Conservation (phyloP, 2,113 vertebrate species). For the Anas platyrhynchos region DNA sequence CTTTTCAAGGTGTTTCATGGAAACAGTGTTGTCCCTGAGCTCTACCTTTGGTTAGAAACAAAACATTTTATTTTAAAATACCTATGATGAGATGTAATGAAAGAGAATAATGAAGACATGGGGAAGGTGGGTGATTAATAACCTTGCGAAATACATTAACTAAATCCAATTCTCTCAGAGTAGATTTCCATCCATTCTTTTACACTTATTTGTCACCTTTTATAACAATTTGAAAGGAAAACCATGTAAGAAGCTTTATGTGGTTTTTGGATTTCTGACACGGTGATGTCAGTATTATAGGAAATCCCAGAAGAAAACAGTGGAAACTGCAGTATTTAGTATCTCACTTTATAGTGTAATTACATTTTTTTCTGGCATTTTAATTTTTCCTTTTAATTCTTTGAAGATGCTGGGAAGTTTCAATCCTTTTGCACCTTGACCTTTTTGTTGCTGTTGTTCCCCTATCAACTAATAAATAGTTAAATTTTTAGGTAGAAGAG, state of each 20-base stretch:
- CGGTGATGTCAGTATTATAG: constrained; percentile 40
- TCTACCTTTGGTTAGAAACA: background rate
- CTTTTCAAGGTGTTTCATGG: background rate
- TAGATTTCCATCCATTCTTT: background rate
- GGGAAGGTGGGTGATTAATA: constrained; percentile 33
- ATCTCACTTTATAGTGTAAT: background rate
- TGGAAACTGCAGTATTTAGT: constrained; percentile 33
- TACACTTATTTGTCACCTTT: constrained; percentile 7
- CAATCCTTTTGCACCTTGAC: background rate
- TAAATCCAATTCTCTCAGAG: background rate
- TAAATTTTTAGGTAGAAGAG: constrained; percentile 2
- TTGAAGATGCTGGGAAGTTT: background rate
- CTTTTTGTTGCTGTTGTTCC: background rate
- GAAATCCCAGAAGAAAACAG: constrained; percentile 30
- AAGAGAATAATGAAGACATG: background rate
- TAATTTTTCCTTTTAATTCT: constrained; percentile 4
- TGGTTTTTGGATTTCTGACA: constrained; percentile 57
- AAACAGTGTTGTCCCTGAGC: background rate
- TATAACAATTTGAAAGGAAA: constrained; percentile 15
- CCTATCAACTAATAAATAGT: background rate
- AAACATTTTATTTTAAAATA: background rate
- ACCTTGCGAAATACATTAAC: background rate
- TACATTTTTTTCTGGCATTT: background rate
- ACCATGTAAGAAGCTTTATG: background rate
- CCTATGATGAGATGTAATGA: background rate